These are phyloP conservation scores for Dasyornis broadbenti DNA, from an alignment of 2,113 vertebrate species.

Conservation along the genomic window DNA sequence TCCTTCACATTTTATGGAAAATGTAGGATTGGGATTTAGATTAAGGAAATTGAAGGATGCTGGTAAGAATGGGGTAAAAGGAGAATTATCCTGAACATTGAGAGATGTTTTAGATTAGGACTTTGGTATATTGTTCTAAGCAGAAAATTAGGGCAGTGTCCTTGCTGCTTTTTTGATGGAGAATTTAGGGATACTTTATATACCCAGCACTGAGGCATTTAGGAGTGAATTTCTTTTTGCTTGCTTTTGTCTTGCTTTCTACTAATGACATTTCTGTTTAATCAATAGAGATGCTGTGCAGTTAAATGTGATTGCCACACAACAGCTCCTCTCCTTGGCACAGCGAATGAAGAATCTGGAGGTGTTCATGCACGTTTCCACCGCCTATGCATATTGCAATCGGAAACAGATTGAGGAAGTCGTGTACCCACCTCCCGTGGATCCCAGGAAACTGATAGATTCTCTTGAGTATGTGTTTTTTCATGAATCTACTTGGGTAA, in stretches of 20 bases:
- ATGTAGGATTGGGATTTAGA: not conserved
- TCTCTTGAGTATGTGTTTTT: conserved; percentile 87
- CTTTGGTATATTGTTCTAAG: not conserved
- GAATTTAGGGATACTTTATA: not conserved
- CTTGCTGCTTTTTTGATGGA: not conserved
- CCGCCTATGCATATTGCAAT: conserved; percentile 96
- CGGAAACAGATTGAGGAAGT: conserved; percentile 90
- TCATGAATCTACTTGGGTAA: not conserved
- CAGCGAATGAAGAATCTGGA: conserved; percentile 90
- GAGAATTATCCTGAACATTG: not conserved
- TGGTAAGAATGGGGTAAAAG: not conserved
- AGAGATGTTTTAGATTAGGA: not conserved
- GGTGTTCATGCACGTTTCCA: conserved; percentile 92
- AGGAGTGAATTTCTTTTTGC: not conserved
- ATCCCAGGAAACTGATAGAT: conserved; percentile 92
- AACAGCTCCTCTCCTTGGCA: conserved; percentile 86
- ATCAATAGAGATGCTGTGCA: conserved; percentile 88
- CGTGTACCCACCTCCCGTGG: conserved; percentile 89
- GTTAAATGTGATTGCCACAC: conserved; percentile 92
- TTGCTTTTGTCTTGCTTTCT: not conserved
- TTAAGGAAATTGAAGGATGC: not conserved
- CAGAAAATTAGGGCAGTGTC: not conserved
- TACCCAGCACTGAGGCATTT: not conserved
- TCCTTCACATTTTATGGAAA: not conserved
- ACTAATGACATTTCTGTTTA: not conserved